These are phyloP conservation scores for Pachydiplax longipennis DNA, from an alignment of 2,888 invertebrate genomes.

Conservation along the genomic window DNA sequence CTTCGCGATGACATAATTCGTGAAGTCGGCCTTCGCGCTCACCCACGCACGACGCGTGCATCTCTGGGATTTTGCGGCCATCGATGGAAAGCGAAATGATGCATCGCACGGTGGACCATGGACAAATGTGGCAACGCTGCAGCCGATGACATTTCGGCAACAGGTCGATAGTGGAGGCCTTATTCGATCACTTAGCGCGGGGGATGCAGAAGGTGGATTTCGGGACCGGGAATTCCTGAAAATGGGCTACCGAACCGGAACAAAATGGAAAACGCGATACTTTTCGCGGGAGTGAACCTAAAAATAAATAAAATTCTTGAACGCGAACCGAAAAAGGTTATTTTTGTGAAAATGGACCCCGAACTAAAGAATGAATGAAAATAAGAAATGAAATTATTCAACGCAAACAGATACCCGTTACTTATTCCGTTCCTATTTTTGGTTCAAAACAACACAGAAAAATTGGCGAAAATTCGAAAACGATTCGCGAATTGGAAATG, in stretches of 20 bases:
- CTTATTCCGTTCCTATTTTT: too few species aligned
- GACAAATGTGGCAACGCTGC: background rate
- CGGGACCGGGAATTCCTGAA: background rate
- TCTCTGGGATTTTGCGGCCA: too few species aligned
- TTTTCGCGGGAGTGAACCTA: background rate
- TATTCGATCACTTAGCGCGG: background rate
- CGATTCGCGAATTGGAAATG: too few species aligned
- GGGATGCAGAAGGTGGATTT: background rate
- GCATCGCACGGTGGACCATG: background rate
- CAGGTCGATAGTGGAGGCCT: background rate
- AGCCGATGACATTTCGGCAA: conserved; percentile 9
- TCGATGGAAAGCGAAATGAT: background rate
- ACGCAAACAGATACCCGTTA: too few species aligned
- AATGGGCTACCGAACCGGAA: background rate
- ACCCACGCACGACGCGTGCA: background rate
- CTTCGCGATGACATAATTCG: background rate
- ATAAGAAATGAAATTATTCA: too few species aligned
- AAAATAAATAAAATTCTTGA: too few species aligned
- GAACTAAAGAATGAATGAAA: too few species aligned
- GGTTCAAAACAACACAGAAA: too few species aligned
- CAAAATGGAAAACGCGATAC: background rate
- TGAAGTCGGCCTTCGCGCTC: background rate
- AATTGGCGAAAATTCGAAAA: too few species aligned
- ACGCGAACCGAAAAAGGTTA: too few species aligned
- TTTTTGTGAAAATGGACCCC: too few species aligned